Evolutionary conservation across 2,113 vertebrate species (phyloP), one percentile per base, ranked within the genome.

Genomic region (Ellobius talpinus): DNA sequence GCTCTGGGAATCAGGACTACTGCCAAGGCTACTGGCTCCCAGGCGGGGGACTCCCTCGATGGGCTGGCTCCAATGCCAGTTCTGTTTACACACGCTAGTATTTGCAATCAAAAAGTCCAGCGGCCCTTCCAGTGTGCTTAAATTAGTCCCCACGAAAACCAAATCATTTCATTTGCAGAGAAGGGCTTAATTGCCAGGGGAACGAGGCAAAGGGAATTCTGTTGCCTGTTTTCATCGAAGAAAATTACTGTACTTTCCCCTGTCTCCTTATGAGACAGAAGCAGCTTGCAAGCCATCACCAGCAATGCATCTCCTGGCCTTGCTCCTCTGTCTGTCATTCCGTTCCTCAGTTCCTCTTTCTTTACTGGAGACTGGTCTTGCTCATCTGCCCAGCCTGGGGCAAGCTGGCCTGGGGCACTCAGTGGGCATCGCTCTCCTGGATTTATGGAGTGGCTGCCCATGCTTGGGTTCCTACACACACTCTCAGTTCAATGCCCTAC

Each of bases 111-210:
- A 2, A 97, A 97, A 94, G 97, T 98, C 97, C 97, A 97, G 89
- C 72, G 68, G 97, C 93, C 97, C 94, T 97, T 97, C 95, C 82
- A 91, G 94, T 68, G 52, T 65, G 96, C 95, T 97, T 89, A 96
- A 97, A 97, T 97, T 97, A 98, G 96, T 97, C 90, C 97, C 97
- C 24, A 29, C 70, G 89, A 93, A 98, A 97, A 96, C 96, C 86
- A 95, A 96, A 97, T 97, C 96, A 97, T 96, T 98, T 97, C 97
- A 97, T 97, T 98, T 97, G 93, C 95, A 85, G 97, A 97, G 96
- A 97, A 97, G 97, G 96, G 89, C 95, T 98, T 98, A 98, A 98
- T 98, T 98, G 97, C 97, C 95, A 97, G 96, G 96, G 96, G 97
- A 97, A 91, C 5, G 86, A 97, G 95, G 96, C 92, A 91, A 96